Percentiles rank a stretch among this genome's conserved stretches.
phyloP scores from a whole-genome alignment of 2,113 vertebrate species.

The Junco hyemalis region DNA sequence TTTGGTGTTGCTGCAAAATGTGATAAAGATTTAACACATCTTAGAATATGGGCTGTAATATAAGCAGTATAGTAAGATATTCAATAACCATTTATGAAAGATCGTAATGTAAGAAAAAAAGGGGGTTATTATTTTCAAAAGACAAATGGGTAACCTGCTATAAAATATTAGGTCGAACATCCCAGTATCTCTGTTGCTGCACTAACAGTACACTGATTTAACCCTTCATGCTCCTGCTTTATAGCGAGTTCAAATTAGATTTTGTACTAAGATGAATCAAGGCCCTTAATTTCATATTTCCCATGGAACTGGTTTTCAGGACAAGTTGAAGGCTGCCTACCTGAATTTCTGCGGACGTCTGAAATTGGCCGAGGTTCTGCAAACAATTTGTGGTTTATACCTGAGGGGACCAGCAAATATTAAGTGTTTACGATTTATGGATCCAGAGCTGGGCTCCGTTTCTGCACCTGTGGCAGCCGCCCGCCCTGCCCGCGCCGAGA shows the following conservation, averaged over 20 bases:
- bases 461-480: not conserved
- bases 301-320: not conserved
- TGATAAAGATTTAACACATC: not conserved
- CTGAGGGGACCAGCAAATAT: not conserved
- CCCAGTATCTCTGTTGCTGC: not conserved
- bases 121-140: not conserved
- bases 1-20: not conserved
- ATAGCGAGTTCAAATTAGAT: not conserved
- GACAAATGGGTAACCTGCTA: not conserved
- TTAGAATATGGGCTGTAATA: not conserved
- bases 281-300: not conserved
- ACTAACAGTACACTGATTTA: not conserved
- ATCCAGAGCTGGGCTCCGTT: not conserved
- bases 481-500: accelerated
- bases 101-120: not conserved
- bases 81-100: not conserved
- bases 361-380: not conserved
- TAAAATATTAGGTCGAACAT: not conserved
- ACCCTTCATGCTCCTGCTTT: not conserved
- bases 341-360: not conserved
- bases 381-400: not conserved
- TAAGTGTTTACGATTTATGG: not conserved
- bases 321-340: not conserved
- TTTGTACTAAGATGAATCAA: not conserved
- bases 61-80: not conserved